phyloP scores from a whole-genome alignment of 2,888 invertebrate species.

The Mayetiola destructor region DNA sequence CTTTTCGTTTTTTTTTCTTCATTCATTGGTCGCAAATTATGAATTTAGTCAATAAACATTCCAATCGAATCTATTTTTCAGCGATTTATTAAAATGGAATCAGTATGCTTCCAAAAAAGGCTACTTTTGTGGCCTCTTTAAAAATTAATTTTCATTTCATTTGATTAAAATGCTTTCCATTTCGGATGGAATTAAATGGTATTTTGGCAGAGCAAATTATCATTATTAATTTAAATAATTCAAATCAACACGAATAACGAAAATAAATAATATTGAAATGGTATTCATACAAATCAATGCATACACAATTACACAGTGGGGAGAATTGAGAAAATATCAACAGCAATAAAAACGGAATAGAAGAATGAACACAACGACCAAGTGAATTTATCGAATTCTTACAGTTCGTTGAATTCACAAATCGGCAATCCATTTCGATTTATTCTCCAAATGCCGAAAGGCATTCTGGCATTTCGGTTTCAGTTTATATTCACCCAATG shows the following conservation, averaged over 20 bases:
- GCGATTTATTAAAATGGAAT: neutral
- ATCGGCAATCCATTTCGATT: slow-evolving; percentile 12
- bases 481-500: neutral
- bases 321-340: no score
- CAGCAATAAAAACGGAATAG: neutral
- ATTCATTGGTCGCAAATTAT: neutral
- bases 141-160: slow-evolving; percentile 1
- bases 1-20: neutral
- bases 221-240: slow-evolving; percentile 4
- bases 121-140: no score
- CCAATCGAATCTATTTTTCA: neutral
- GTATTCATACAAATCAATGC: neutral
- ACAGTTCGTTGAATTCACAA: slow-evolving; percentile 1
- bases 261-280: no score
- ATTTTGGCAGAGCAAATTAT: neutral
- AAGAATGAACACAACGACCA: neutral
- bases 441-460: slow-evolving; percentile 5
- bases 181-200: neutral
- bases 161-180: neutral
- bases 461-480: slow-evolving; percentile 1
- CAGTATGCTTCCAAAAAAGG: neutral
- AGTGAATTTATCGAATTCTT: neutral
- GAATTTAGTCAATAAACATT: slow-evolving; percentile 1
- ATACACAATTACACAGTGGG: neutral
- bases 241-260: neutral